Base-by-base conservation (phyloP, 2,797 vertebrate species). In the Arremon brunneinucha region DNA sequence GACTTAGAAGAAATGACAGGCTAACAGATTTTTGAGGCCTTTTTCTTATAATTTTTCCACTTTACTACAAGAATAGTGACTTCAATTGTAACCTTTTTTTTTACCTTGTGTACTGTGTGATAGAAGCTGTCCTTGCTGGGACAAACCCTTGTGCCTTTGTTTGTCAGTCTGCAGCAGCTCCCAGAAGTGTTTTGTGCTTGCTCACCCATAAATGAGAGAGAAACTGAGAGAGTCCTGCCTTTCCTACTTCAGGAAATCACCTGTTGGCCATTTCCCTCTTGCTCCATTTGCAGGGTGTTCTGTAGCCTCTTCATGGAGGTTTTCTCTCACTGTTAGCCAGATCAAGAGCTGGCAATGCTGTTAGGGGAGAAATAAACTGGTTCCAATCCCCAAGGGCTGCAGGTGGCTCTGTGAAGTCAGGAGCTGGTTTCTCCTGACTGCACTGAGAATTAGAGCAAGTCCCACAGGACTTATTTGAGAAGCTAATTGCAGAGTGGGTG, bases 161-260 rank as follows among this genome's bases (percentile, higher is more conserved):
- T 77, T 76, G 41, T 35, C 55, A 24, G 39, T 5, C 26, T 62
- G 35, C 24, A 59, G 16, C 69, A 41, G 13, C 20, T 85, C 23
- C 46, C 56, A 72, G 47, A 21, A 49, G 12, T 26, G 14, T n/a
- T 65, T 50, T 69, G 26, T 76, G 26, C 9, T 7, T 72, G 55
- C 22, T 77, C 37, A 20, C 32, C 37, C 6, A 1, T 7, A n/a
- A 56, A 13, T 22, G 49, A 53, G 49, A 56, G 34, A 78, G 21
- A 24, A 30, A 17, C 28, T 26, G 41, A 30, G 28, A 12, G 26
- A 27, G 20, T 14, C 0, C 0, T 4, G 14, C 14, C 15, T 62
- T 60, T 77, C 53, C 49, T 14, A 4, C 50, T 68, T 55, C 27
- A 70, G 44, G 32, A 72, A 41, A 18, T 37, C 64, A 72, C 64